A percentile compares a stretch with the other conserved stretches of the same genome.
phyloP scores from a whole-genome alignment of 2,113 vertebrate genomes.

The Pelodiscus sinensis region DNA sequence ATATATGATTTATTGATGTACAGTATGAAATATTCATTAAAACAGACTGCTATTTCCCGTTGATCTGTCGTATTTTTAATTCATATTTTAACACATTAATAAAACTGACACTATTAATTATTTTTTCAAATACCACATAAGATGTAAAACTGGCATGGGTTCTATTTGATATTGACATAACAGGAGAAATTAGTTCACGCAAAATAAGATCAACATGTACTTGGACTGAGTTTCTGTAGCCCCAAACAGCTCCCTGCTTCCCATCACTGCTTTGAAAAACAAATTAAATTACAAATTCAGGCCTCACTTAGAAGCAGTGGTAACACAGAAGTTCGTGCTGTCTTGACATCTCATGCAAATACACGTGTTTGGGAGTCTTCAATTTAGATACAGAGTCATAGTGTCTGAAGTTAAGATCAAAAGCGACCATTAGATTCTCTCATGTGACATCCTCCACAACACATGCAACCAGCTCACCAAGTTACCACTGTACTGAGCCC shows the following conservation, averaged over 20 bases:
- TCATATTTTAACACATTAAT: slow-evolving; percentile 84
- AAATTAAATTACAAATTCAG: slow-evolving; percentile 56
- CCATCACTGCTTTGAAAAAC: slow-evolving; percentile 48
- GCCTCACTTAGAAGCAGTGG: slow-evolving; percentile 25
- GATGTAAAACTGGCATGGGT: slow-evolving; percentile 42
- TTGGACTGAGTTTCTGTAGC: slow-evolving; percentile 26
- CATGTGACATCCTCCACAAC: neutral
- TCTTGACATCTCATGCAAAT: slow-evolving; percentile 18
- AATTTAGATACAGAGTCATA: neutral
- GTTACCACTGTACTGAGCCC: neutral
- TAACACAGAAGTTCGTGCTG: slow-evolving; percentile 49
- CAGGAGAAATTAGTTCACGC: slow-evolving; percentile 55
- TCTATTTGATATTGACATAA: slow-evolving; percentile 43
- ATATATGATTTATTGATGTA: slow-evolving; percentile 79
- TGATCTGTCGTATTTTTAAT: slow-evolving; percentile 83
- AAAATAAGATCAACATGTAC: slow-evolving; percentile 30
- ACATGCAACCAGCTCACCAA: neutral
- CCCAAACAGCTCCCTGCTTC: slow-evolving; percentile 56
- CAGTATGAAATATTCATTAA: slow-evolving; percentile 82
- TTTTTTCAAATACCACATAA: slow-evolving; percentile 75
- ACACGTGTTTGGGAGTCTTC: neutral
- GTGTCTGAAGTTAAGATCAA: neutral
- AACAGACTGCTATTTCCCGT: slow-evolving; percentile 76
- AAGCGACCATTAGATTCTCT: neutral
- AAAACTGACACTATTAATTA: slow-evolving; percentile 80